These are phyloP conservation scores for Herminia tarsipennalis DNA, from an alignment of 2,888 invertebrate genomes.

Conservation along the genomic window DNA sequence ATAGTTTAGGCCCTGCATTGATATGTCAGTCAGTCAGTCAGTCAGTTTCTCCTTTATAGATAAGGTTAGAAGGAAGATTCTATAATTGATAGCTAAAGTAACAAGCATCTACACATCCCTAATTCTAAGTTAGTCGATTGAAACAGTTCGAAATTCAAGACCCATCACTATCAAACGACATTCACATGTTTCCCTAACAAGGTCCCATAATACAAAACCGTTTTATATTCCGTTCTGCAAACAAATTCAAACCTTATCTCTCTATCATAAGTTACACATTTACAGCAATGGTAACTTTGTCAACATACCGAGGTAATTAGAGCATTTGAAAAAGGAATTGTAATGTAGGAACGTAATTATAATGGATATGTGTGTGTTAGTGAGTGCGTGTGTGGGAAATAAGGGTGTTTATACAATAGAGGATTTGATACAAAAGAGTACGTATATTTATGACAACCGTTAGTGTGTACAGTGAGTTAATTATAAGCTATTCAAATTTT, in stretches of 20 bases:
- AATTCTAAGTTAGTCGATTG: constrained; percentile 16
- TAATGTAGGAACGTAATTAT: constrained; percentile 67
- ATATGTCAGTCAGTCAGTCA: too few relatives aligned
- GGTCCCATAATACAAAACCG: constrained; percentile 64
- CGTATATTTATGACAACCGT: constrained; percentile 25
- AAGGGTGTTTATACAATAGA: constrained; percentile 49
- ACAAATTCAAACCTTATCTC: constrained; percentile 55
- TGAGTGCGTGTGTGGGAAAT: constrained; percentile 47
- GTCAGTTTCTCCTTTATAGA: too few relatives aligned
- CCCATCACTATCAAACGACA: constrained; percentile 64
- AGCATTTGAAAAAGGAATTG: constrained; percentile 73
- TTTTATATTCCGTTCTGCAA: constrained; percentile 49
- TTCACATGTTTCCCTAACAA: constrained; percentile 75
- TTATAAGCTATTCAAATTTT: constrained; percentile 12
- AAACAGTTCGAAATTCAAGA: constrained; percentile 25
- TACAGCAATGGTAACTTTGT: constrained; percentile 53
- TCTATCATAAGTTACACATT: constrained; percentile 7
- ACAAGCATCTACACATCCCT: background rate
- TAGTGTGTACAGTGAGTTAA: constrained; percentile 25
- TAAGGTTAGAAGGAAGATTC: too few relatives aligned
- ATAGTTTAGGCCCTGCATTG: too few relatives aligned
- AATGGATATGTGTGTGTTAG: constrained; percentile 44
- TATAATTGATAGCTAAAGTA: background rate
- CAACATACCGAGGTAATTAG: constrained; percentile 63
- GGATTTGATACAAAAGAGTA: constrained; percentile 33